Evolutionary conservation across 2,113 vertebrate species (phyloP), one percentile per base, ranked within the genome.

Genomic region (Talpa occidentalis): DNA sequence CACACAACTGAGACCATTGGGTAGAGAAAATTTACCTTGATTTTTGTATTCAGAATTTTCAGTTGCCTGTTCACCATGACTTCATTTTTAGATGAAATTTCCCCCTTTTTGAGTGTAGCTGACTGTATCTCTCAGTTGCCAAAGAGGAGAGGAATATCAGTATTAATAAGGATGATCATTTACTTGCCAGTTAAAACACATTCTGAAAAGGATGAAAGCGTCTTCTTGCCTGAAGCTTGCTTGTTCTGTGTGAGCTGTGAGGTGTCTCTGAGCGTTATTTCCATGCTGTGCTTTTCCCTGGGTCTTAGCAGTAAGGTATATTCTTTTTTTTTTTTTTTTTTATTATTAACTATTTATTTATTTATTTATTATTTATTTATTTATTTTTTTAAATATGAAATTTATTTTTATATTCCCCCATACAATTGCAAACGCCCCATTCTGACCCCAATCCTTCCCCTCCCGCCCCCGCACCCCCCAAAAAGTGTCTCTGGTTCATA

Each of bases 11-110:
- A 84, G 80, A 94, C 47, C 49, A 24, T 2, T 79, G 83, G 21
- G 28, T 56, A 83, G 91, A 90, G 81, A 94, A 85, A n/a, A 84
- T 80, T 70, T 83, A 84, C 72, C 77, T 92, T 88, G 80, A 88
- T 92, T 92, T 93, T 96, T 93, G 59, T 73, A 88, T 94, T 83
- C 47, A 69, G 76, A 92, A 78, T 95, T 91, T 94, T 94, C 49
- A 77, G 24, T 91, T 95, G 59, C 82, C 95, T 90, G 21, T 90
- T 91, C 95, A 80, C 59, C 32, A 32, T 44, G 49, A 62, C 80
- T 95, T 94, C 81, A 90, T 89, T 95, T 96, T 88, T 92, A 74
- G 83, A 72, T 94, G 86, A 80, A 90, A 79, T 79, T 95, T 77
- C 92, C 69, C 42, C 24, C 6, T 11, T 70, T 94, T 60, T 81